Evolutionary conservation across 2,113 vertebrate species (phyloP), one percentile per base, ranked within the genome.

Genomic region (Cygnus atratus): DNA sequence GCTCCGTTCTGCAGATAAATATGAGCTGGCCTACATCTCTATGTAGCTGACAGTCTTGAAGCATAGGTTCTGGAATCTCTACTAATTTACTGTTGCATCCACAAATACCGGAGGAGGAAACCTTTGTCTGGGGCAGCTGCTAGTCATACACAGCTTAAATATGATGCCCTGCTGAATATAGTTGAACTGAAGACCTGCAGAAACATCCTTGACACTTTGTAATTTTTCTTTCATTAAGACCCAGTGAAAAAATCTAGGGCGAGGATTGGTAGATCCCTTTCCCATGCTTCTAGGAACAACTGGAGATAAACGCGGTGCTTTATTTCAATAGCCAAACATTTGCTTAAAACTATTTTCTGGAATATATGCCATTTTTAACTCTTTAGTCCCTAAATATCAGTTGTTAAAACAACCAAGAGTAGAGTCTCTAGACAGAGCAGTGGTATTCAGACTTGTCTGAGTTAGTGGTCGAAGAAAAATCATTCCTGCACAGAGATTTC

Each of bases 391-490:
- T 84, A 71, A 91, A 77, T 61, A 59, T 28, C 7, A 55, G 19
- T 57, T 44, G 52, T 80, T 44, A 0, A 82, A 58, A 59, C 31
- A 79, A 83, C 33, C 12, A 63, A 79, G 31, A 71, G 11, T 57
- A 79, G 33, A 33, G n/a, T 52, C 79, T 73, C 25, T 80, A n/a
- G 67, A 35, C 58, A 65, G 75, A 85, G 67, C 15, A 44, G 19
- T 66, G 13, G 10, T 88, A 44, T 90, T 92, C 72, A 90, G 63
- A 48, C 33, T 18, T 57, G n/a, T 79, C 63, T 65, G 59, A 66
- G 39, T 78, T 72, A 73, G 76, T 66, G 44, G 83, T 92, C 76
- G 73, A 91, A 93, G 67, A 86, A 83, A 73, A 92, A 43, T 86
- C 50, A 77, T 93, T 88, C 50, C 50, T 95, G 41, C 61, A 33